Conservation (phyloP, 2,888 invertebrate species). For the Geotrupes spiniger region DNA sequence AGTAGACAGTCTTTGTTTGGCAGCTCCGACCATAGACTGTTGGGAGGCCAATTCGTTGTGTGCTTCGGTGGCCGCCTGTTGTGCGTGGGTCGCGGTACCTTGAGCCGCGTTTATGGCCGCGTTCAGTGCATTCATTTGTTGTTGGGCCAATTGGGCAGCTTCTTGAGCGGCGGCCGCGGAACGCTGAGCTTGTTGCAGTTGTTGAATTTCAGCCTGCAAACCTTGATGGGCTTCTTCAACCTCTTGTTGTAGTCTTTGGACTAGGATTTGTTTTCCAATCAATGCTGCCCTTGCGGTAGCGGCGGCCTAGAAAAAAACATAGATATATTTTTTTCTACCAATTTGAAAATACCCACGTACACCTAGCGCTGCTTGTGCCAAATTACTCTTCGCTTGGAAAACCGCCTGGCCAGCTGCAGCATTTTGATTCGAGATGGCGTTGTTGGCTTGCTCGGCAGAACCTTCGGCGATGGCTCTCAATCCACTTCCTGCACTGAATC, state of each 20-base stretch:
- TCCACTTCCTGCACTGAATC: constrained; percentile 60
- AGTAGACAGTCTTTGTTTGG: constrained; percentile 64
- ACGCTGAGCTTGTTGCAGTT: constrained; percentile 71
- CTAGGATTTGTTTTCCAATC: constrained; percentile 60
- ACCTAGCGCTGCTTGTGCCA: constrained; percentile 67
- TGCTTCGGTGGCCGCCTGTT: constrained; percentile 70
- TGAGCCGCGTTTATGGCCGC: constrained; percentile 76
- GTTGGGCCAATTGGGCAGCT: constrained; percentile 58
- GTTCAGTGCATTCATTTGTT: constrained; percentile 66
- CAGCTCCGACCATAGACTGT: constrained; percentile 70
- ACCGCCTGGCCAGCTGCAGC: constrained; percentile 60
- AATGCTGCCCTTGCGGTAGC: constrained; percentile 65
- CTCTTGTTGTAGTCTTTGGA: constrained; percentile 66
- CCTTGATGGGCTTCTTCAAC: constrained; percentile 67
- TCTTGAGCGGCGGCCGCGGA: constrained; percentile 69
- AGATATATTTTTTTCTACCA: neutral
- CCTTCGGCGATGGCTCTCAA: constrained; percentile 62
- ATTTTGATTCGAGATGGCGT: constrained; percentile 59
- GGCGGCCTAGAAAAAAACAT: constrained; percentile 52
- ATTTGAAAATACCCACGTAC: constrained; percentile 27
- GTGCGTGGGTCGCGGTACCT: constrained; percentile 71
- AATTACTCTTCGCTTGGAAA: constrained; percentile 65
- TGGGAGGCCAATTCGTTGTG: constrained; percentile 75
- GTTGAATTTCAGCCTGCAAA: constrained; percentile 68
- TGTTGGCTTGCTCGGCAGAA: constrained; percentile 68